These are phyloP conservation scores for Smittia aterrima DNA, from an alignment of 2,888 invertebrate species.

Conservation along the genomic window DNA sequence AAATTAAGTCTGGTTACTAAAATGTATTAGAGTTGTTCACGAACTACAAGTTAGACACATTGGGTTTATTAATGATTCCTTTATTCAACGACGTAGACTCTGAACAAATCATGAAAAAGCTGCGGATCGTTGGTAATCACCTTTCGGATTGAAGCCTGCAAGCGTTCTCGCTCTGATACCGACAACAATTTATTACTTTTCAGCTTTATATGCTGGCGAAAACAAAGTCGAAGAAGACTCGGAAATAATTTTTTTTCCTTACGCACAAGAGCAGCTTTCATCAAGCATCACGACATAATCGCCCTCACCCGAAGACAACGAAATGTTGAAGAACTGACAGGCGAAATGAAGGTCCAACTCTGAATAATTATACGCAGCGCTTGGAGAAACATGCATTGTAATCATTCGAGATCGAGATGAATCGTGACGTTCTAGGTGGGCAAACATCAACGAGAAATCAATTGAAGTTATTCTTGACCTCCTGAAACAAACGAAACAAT, in stretches of 20 bases:
- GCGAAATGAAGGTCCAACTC: background rate
- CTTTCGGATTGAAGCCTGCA: slow-evolving; percentile 28
- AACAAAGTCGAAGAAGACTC: background rate
- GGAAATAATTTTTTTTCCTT: background rate
- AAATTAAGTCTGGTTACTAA: too few species aligned
- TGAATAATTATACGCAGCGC: slow-evolving; percentile 34
- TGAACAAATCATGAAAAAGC: too few species aligned
- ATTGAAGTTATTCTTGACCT: slow-evolving; percentile 14
- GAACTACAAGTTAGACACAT: too few species aligned
- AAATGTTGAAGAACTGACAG: background rate
- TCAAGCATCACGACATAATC: background rate
- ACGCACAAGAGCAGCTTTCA: background rate
- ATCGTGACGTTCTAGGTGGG: slow-evolving; percentile 35
- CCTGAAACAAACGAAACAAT: too few species aligned
- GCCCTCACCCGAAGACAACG: slow-evolving; percentile 22
- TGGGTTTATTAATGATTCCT: too few species aligned
- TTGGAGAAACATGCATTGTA: slow-evolving; percentile 19
- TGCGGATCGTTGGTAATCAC: background rate
- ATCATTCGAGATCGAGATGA: slow-evolving; percentile 24
- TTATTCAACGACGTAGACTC: too few species aligned
- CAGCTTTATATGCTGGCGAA: slow-evolving; percentile 29
- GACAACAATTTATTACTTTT: slow-evolving; percentile 17
- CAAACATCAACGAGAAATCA: background rate
- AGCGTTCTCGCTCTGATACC: slow-evolving; percentile 24
- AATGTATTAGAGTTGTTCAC: too few species aligned